Evolutionary conservation across 1,140 invertebrate species (phyloP), one percentile per base, ranked within the genome.

Genomic region (Conus betulinus): DNA sequence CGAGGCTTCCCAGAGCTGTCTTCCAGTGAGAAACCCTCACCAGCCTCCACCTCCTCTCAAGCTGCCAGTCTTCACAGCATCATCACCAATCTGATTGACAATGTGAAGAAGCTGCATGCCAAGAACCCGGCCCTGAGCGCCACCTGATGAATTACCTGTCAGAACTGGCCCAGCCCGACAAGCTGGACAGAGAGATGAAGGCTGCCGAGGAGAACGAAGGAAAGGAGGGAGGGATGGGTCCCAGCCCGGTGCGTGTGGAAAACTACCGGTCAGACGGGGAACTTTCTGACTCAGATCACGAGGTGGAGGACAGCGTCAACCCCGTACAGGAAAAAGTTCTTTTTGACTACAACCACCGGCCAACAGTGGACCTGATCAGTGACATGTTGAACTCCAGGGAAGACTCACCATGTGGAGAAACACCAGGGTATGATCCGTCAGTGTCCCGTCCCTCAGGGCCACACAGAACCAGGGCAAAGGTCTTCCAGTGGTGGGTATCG

Each of bases 41-140:
- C 71, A 17, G 10, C 25, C 17, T 11, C 79, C n/a, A 10, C 51
- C 7, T 53, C 79, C 17, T 17, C 51, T 10, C 7, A 25, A 27
- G 79, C 79, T 8, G 39, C 7, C 51, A 81, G 39, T 25, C 79
- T 81, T 23, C 79, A 81, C 5, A 81, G 51, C 51, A 81, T 81
- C 79, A 81, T 81, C 51, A 51, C 13, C 39, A 7, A 7, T 7
- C 79, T 81, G 5, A 81, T 81, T 25, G 39, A 51, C 79, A 81
- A 81, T 51, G 79, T 81, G 51, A 39, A 81, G 79, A 81, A 81
- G 79, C 79, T 81, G 79, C 79, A 81, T 7, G 27, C 79, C 39
- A 39, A 53, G 7, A 53, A 13, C 51, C 79, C 79, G 4, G 51
- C 7, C 79, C 79, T 5, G 79, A 81, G 51, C 7, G 5, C 6